Evolutionary conservation across 2,113 vertebrate genomes (phyloP).

Genomic region (Onychorhynchus coronatus): DNA sequence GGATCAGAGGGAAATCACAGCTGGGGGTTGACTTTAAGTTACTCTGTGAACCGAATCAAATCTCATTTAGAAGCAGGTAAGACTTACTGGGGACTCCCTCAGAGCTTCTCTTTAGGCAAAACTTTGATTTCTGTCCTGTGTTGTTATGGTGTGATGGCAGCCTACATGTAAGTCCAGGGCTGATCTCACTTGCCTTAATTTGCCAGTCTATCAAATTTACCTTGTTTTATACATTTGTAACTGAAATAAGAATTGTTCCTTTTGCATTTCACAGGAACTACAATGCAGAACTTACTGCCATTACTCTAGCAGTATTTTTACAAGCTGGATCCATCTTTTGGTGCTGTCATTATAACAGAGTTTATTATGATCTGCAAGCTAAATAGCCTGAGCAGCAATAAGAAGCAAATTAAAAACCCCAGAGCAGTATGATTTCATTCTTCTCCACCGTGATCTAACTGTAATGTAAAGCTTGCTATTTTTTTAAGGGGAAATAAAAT

Average conservation of each 20-base stretch:
- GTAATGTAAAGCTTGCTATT: conserved; percentile 2
- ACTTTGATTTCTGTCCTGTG: conserved; percentile 1
- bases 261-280: conserved; percentile 15
- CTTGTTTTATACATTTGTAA: background rate
- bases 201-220: background rate
- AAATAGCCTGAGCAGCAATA: conserved; percentile 55
- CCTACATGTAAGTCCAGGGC: background rate
- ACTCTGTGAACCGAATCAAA: background rate
- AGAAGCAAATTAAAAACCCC: conserved; percentile 63
- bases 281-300: conserved; percentile 1
- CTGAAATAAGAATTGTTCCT: background rate
- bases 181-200: background rate
- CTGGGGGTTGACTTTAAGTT: conserved; percentile 18
- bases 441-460: conserved; percentile 26
- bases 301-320: conserved; percentile 18
- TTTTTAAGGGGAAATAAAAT: conserved; percentile 36
- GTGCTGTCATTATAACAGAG: conserved; percentile 26
- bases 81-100: background rate
- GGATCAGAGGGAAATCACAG: conserved; percentile 14
- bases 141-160: background rate
- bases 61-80: conserved; percentile 21
- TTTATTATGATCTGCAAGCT: conserved; percentile 62
- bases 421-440: conserved; percentile 43
- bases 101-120: conserved; percentile 16
- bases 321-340: conserved; percentile 41